Conservation (phyloP, 2,113 vertebrate species). For the Dromas ardeola region DNA sequence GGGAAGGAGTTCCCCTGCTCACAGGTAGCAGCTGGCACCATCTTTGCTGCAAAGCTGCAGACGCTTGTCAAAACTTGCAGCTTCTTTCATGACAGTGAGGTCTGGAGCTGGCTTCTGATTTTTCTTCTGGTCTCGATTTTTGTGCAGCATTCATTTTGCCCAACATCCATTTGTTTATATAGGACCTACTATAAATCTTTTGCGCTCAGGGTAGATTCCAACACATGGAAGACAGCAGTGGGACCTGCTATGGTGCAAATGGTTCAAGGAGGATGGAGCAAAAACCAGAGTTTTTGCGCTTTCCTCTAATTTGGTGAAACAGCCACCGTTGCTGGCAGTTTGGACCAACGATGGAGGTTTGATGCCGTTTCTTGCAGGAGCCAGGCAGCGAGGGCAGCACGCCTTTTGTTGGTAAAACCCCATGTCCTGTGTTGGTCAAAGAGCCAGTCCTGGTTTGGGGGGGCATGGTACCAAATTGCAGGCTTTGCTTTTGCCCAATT, state of each 20-base stretch:
- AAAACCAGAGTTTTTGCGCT: neutral
- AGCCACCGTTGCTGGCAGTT: neutral
- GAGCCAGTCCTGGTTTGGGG: neutral
- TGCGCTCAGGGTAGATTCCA: rapidly evolving
- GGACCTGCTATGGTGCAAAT: neutral
- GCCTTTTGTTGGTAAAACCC: neutral
- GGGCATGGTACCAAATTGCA: neutral
- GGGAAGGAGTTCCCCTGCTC: neutral
- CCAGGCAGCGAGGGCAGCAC: neutral
- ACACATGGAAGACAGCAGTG: neutral
- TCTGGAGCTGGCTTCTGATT: neutral
- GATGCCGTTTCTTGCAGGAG: neutral
- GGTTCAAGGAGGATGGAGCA: neutral
- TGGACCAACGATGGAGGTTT: rapidly evolving
- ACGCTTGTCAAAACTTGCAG: neutral
- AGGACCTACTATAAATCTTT: neutral
- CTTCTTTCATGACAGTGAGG: neutral
- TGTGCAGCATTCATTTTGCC: neutral
- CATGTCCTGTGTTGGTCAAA: neutral
- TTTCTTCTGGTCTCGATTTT: neutral
- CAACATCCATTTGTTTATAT: neutral
- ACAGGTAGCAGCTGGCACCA: neutral
- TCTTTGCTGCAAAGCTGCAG: rapidly evolving
- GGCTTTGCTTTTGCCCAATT: neutral
- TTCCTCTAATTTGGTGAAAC: neutral